Evolutionary conservation across 2,888 invertebrate genomes (phyloP).

Genomic region (Cryptocephalus moraei): DNA sequence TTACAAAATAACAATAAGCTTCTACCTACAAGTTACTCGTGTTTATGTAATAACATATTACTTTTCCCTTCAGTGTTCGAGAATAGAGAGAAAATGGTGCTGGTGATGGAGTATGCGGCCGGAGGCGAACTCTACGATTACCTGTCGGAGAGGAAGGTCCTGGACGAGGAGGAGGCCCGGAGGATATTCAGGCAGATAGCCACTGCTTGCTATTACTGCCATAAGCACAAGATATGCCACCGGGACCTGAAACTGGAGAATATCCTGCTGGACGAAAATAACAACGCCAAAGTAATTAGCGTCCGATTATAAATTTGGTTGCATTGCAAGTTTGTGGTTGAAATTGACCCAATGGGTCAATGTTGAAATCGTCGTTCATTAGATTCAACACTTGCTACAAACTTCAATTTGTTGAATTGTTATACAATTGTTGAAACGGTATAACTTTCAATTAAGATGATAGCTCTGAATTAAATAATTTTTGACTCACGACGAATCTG

Average conservation of each 20-base stretch:
- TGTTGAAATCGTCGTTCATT: too few relatives aligned
- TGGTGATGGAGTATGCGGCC: slow-evolving; percentile 98
- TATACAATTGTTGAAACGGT: too few relatives aligned
- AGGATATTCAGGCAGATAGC: slow-evolving; percentile 94
- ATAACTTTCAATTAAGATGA: too few relatives aligned
- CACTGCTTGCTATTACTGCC: slow-evolving; percentile 95
- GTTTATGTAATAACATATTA: background rate
- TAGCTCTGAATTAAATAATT: too few relatives aligned
- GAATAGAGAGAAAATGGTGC: slow-evolving; percentile 97
- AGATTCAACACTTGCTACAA: too few relatives aligned
- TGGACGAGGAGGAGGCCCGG: slow-evolving; percentile 85
- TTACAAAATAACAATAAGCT: too few relatives aligned
- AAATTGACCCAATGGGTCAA: too few relatives aligned
- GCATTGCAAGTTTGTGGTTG: too few relatives aligned
- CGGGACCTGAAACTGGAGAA: slow-evolving; percentile 93
- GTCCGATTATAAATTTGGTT: too few relatives aligned
- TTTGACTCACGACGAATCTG: too few relatives aligned
- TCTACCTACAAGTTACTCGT: background rate
- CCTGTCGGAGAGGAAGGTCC: slow-evolving; percentile 82
- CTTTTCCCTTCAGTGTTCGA: slow-evolving; percentile 71
- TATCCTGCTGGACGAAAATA: slow-evolving; percentile 83
- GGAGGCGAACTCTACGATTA: slow-evolving; percentile 98
- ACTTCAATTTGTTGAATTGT: too few relatives aligned
- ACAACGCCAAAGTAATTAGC: slow-evolving; percentile 79
- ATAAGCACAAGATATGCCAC: slow-evolving; percentile 96